These are phyloP conservation scores for Diloba caeruleocephala DNA, from an alignment of 2,888 invertebrate species.

Conservation along the genomic window DNA sequence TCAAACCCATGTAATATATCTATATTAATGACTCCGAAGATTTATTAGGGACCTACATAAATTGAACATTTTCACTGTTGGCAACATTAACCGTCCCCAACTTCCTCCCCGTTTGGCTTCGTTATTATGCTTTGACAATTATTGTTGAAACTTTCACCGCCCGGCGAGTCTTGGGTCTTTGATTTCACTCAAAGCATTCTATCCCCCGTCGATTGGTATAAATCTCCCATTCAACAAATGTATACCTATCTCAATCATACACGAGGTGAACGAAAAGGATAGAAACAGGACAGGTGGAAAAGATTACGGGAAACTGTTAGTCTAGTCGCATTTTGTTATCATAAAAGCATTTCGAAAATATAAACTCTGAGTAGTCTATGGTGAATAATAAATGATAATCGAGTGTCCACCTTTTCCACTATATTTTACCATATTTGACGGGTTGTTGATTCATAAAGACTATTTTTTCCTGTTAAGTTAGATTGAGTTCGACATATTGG, in stretches of 20 bases:
- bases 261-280: constrained; percentile 9
- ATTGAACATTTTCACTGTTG: constrained; percentile 50
- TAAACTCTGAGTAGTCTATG: constrained; percentile 28
- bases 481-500: constrained; percentile 10
- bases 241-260: constrained; percentile 17
- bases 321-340: constrained; percentile 36
- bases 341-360: constrained; percentile 36
- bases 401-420: constrained; percentile 25
- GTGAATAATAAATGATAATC: constrained; percentile 36
- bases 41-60: constrained; percentile 49
- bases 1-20: constrained; percentile 27
- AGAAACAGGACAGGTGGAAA: constrained; percentile 28
- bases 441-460: constrained; percentile 32
- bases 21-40: constrained; percentile 31
- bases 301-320: constrained; percentile 36
- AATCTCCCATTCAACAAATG: constrained; percentile 32
- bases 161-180: constrained; percentile 50
- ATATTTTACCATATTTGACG: constrained; percentile 39
- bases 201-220: constrained; percentile 33
- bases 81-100: constrained; percentile 53
- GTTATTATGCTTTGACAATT: constrained; percentile 67
- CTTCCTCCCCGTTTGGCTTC: constrained; percentile 43
- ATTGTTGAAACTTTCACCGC: constrained; percentile 63
- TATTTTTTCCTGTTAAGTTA: constrained; percentile 15
- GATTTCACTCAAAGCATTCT: constrained; percentile 49